Evolutionary conservation across 2,113 vertebrate species (phyloP).

Genomic region (Nipponia nippon): DNA sequence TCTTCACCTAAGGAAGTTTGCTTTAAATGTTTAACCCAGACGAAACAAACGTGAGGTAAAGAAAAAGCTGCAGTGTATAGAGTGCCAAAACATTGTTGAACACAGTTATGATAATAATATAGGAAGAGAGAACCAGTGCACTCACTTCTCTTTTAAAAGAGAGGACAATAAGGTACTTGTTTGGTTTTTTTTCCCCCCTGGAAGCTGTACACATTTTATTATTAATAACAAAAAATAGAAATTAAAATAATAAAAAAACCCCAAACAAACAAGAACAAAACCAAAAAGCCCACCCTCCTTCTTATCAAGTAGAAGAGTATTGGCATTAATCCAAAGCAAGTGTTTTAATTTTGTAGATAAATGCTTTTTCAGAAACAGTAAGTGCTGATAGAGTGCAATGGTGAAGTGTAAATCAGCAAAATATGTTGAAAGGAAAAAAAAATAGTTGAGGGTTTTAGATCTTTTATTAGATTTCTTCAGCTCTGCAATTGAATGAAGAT

Average conservation of each 20-base stretch:
- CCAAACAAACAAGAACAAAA: neutral
- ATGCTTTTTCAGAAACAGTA: neutral
- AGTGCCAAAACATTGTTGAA: neutral
- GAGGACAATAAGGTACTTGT: neutral
- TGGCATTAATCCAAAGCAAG: neutral
- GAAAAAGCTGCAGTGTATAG: neutral
- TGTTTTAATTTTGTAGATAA: neutral
- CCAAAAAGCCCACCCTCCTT: neutral
- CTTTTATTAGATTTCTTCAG: neutral
- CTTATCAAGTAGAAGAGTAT: neutral
- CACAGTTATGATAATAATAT: neutral
- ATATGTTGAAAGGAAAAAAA: neutral
- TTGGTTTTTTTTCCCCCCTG: neutral
- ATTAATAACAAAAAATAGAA: neutral
- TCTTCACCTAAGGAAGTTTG: neutral
- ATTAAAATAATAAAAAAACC: neutral
- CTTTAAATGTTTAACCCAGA: neutral
- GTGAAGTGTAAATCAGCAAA: neutral
- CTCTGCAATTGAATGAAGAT: neutral
- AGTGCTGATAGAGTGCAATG: neutral
- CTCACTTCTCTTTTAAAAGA: neutral
- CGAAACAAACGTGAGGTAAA: neutral
- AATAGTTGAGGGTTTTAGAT: neutral
- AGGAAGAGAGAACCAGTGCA: neutral
- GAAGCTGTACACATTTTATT: neutral